Base-by-base conservation (phyloP, 2,888 invertebrate species). In the Zeuzera pyrina region DNA sequence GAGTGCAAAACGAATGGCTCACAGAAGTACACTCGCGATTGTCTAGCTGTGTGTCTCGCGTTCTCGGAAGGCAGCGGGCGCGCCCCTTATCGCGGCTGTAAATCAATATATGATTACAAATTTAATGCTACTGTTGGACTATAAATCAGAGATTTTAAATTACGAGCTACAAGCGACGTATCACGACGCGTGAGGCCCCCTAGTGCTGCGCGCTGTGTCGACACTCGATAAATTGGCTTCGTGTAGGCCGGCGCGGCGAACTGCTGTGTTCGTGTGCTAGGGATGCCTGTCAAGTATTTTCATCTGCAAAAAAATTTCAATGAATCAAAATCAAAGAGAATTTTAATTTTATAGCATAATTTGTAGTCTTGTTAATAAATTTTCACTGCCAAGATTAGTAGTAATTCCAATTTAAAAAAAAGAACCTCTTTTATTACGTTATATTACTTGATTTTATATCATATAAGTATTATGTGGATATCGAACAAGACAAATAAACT, bases 51-150 rank as follows among this genome's bases (percentile, higher is more conserved):
- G 31, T 30, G 31, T 33, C 37, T 12, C 11, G 21, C 13, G 55
- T 81, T 79, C 81, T 56, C 48, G 58, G 79, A 78, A 79, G 67
- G 60, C 72, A 62, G 66, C 71, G 55, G 67, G 70, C 59, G 67
- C 66, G 56, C 70, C 52, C n/a, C 74, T 77, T 81, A 81, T 81
- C 81, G 74, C 45, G 39, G 66, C 66, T 72, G 77, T 83, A 83
- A 83, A 83, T 83, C 81, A 81, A 81, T 81, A 81, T 79, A 78
- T 79, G 79, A 83, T 81, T 81, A 83, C 81, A 83, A 81, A 81
- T 83, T 81, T 83, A 81, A 81, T 81, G 81, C 81, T 81, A 83
- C 81, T 72, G 81, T 81, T 79, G 74, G 61, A 61, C 70, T 70
- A 77, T 83, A 83, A 83, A 83, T 83, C 81, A 77, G 70, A 51